Percentiles rank a stretch among this genome's conserved stretches.
Conservation (phyloP, 35 echinoderm and acorn worm genomes). For the Holothuria glaberrima region DNA sequence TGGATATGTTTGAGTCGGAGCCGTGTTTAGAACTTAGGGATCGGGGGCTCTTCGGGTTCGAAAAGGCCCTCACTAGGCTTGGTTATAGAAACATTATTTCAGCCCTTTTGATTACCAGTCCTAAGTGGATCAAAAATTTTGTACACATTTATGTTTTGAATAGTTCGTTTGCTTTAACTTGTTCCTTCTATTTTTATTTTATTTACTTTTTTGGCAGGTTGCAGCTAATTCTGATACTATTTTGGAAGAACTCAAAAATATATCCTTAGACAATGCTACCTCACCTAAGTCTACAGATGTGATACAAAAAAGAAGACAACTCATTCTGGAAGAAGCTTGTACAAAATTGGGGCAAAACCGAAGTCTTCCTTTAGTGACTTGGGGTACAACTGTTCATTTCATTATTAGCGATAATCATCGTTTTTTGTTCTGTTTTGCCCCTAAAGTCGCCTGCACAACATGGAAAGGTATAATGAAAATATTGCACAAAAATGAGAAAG, state of each 20-base stretch:
- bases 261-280: not conserved
- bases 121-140: too few relatives aligned
- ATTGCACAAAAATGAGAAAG: not conserved
- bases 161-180: too few relatives aligned
- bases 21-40: too few relatives aligned
- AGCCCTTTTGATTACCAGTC: too few relatives aligned
- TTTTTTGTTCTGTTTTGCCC: slow-evolving; percentile 23
- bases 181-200: too few relatives aligned
- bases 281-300: not conserved
- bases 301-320: not conserved
- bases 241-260: not conserved
- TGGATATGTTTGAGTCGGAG: too few relatives aligned
- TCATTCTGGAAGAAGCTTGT: slow-evolving; percentile 8
- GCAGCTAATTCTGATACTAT: too few relatives aligned
- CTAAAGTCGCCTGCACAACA: slow-evolving; percentile 22
- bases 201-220: too few relatives aligned
- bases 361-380: not conserved
- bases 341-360: not conserved
- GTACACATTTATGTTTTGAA: too few relatives aligned
- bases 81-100: too few relatives aligned
- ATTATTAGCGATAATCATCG: slow-evolving; percentile 3
- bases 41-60: too few relatives aligned
- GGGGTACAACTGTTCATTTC: slow-evolving; percentile 13
- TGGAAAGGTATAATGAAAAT: slow-evolving; percentile 27
- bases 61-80: too few relatives aligned